Conservation (phyloP, 2,113 vertebrate genomes). For the Crocuta crocuta region DNA sequence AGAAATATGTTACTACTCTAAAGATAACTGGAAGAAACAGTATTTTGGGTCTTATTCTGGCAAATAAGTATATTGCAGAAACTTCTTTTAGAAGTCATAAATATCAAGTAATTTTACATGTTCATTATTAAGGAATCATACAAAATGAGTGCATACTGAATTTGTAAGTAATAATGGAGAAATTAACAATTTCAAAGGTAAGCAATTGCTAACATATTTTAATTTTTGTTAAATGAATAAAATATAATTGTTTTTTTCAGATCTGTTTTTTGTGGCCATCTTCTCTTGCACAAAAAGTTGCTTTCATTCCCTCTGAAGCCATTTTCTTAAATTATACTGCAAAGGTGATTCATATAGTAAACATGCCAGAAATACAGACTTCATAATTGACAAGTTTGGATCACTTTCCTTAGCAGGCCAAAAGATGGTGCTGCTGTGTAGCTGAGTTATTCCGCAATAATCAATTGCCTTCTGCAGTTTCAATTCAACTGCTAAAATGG, state of each 20-base stretch:
- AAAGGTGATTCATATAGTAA: background rate
- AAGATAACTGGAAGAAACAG: background rate
- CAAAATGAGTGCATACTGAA: background rate
- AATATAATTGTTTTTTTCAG: background rate
- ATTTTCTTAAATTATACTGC: background rate
- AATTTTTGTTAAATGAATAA: conserved; percentile 12
- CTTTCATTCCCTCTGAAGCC: background rate
- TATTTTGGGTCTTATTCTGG: background rate
- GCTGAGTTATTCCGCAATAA: conserved; percentile 47
- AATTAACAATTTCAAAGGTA: background rate
- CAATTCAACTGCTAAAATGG: conserved; percentile 65
- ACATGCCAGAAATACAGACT: background rate
- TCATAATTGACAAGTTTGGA: background rate
- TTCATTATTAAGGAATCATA: background rate
- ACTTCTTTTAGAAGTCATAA: background rate
- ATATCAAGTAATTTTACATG: background rate
- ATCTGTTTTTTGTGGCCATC: background rate
- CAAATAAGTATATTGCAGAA: background rate
- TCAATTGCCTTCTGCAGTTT: conserved; percentile 46
- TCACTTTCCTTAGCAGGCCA: conserved; percentile 66
- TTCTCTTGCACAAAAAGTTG: background rate
- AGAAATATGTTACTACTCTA: background rate
- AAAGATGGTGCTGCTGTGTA: conserved; percentile 80
- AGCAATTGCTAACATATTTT: background rate
- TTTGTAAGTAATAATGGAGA: background rate